Conservation (phyloP, 1,140 invertebrate genomes). For the Philotrypesis tridentata region DNA sequence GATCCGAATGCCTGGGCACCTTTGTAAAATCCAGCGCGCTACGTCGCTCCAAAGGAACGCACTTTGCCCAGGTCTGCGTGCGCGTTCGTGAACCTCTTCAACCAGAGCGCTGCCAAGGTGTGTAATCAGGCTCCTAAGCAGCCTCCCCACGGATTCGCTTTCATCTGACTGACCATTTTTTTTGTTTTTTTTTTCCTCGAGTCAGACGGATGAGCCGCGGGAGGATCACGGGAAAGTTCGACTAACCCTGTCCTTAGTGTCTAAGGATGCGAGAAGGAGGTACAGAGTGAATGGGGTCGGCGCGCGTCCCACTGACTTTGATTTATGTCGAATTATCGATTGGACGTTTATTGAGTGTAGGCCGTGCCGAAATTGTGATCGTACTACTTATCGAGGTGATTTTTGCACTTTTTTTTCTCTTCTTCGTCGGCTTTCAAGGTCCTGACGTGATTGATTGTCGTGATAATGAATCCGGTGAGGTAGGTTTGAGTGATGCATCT, state of each 20-base stretch:
- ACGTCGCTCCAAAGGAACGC: not conserved
- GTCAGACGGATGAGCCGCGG: not conserved
- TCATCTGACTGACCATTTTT: not conserved
- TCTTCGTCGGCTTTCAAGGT: not conserved
- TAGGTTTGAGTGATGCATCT: not conserved
- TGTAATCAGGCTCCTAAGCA: not conserved
- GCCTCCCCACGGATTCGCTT: not conserved
- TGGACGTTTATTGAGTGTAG: slow-evolving; percentile 30
- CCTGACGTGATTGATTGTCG: slow-evolving; percentile 11
- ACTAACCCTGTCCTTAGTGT: not conserved
- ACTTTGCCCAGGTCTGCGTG: not conserved
- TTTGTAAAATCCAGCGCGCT: not conserved
- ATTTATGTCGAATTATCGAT: slow-evolving; percentile 34
- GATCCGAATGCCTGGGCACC: slow-evolving; percentile 55
- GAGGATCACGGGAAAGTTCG: not conserved
- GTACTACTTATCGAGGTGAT: slow-evolving; percentile 23
- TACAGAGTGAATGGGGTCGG: not conserved
- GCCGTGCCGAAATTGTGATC: not conserved
- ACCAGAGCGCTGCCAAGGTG: not conserved
- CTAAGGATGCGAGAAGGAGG: not conserved
- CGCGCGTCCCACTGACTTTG: slow-evolving; percentile 14
- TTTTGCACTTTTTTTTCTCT: not conserved
- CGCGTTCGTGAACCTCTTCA: not conserved
- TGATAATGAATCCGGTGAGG: slow-evolving; percentile 7
- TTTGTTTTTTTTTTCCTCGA: not conserved